phyloP scores from a whole-genome alignment of 1,140 invertebrate species.

The Berghia stephanieae region DNA sequence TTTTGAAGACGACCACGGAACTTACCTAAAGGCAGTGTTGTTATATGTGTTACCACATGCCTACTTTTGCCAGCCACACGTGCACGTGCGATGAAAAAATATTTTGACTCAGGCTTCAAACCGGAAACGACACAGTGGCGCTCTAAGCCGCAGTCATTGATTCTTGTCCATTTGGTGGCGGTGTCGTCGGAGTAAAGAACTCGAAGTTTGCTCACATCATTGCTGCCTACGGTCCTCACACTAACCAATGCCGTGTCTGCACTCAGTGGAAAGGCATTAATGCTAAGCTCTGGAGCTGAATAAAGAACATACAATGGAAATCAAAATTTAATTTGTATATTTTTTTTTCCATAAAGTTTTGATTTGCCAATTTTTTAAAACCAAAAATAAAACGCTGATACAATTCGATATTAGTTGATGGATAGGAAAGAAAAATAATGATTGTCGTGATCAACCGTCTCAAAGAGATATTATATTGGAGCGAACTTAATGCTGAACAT shows the following conservation, averaged over 20 bases:
- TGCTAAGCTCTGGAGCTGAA: constrained; percentile 15
- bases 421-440: too few species aligned
- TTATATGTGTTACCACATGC: constrained; percentile 10
- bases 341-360: too few species aligned
- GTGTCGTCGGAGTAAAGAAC: constrained; percentile 11
- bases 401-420: too few species aligned
- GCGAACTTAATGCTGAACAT: too few species aligned
- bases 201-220: neutral
- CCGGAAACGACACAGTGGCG: neutral
- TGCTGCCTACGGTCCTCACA: constrained; percentile 1
- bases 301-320: neutral
- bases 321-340: too few species aligned
- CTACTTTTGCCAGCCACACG: neutral
- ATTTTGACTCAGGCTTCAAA: neutral
- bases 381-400: too few species aligned
- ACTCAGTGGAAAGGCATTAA: neutral
- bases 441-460: too few species aligned
- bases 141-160: neutral
- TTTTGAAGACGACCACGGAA: neutral
- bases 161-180: constrained; percentile 4
- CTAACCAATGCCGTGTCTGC: constrained; percentile 2
- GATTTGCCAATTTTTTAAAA: too few species aligned
- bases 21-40: constrained; percentile 4
- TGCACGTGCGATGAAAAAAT: constrained; percentile 21
- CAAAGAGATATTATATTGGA: too few species aligned